Evolutionary conservation across 2,797 vertebrate genomes (phyloP), one percentile per base, ranked within the genome.

Genomic region (Taeniopygia guttata): DNA sequence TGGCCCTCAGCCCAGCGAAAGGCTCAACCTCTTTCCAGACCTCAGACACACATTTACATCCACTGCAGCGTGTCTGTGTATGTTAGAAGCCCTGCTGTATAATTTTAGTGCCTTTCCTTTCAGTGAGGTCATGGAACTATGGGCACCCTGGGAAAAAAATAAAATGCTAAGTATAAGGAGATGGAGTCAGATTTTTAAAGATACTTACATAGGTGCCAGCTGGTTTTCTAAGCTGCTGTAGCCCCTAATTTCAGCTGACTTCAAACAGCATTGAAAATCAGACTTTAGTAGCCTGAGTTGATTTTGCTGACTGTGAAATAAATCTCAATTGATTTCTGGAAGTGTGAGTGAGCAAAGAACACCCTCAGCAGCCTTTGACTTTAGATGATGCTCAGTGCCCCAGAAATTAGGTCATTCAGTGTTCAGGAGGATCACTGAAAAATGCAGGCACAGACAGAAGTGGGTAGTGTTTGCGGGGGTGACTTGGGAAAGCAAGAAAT

Each of bases 271-370:
- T 86, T 89, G 79, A 94, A 95, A 95, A 95, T 82, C 67, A 73
- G 52, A 62, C 69, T 89, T 86, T 32, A 86, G 80, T 74, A 90
- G 59, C 76, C 74, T 63, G 34, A 49, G 80, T 86, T 93, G 89
- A 95, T 94, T 96, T 96, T 93, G 85, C 93, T 94, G 89, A 97
- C 77, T 93, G 4, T 45, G 91, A 91, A 94, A 93, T 88, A 95
- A 97, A 96, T 93, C 80, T 95, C 91, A 81, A 78, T 86, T 92
- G 93, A 96, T 94, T 97, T 93, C 83, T 96, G 60, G 74, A 95
- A 96, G 74, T 81, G 76, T 74, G 80, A 95, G 84, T 51, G 89
- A 95, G 91, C 91, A 87, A 93, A 92, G 89, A 91, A 63, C 58
- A 95, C 83, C 66, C 85, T 94, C 79, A 93, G 77, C 90, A 94